Conservation (phyloP, 2,113 vertebrate species). For the Donacobius atricapilla region DNA sequence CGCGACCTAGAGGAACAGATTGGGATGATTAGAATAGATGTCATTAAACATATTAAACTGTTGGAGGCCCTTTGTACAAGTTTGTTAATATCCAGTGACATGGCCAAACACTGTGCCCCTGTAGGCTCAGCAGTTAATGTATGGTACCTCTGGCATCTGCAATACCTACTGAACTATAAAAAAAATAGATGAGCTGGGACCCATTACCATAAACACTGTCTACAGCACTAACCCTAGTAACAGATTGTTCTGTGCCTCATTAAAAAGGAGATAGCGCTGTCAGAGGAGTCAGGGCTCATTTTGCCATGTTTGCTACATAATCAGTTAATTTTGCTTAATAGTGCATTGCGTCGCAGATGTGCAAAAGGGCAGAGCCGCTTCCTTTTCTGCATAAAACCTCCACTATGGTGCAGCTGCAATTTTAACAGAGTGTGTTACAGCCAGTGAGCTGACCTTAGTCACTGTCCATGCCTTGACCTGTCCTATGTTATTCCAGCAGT, state of each 20-base stretch:
- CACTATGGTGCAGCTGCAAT: background rate
- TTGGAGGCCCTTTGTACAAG: background rate
- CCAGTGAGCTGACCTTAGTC: background rate
- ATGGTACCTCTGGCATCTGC: background rate
- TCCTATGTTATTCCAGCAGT: background rate
- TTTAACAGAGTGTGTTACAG: background rate
- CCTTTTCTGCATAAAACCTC: background rate
- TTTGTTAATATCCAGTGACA: background rate
- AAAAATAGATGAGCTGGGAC: background rate
- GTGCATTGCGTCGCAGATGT: background rate
- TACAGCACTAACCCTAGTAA: background rate
- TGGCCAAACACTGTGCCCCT: background rate
- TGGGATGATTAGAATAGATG: background rate
- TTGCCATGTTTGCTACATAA: slow-evolving; percentile 24
- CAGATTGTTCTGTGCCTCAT: slow-evolving; percentile 37
- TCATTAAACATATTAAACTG: background rate
- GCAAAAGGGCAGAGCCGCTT: background rate
- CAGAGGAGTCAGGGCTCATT: slow-evolving; percentile 25
- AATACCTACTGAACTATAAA: background rate
- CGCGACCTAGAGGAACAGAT: background rate
- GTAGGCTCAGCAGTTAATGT: background rate
- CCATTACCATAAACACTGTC: background rate
- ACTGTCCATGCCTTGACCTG: background rate
- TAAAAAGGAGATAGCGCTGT: background rate
- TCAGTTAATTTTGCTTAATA: slow-evolving; percentile 59